Base-by-base conservation (phyloP, 2,113 vertebrate species). In the Anoplopoma fimbria region DNA sequence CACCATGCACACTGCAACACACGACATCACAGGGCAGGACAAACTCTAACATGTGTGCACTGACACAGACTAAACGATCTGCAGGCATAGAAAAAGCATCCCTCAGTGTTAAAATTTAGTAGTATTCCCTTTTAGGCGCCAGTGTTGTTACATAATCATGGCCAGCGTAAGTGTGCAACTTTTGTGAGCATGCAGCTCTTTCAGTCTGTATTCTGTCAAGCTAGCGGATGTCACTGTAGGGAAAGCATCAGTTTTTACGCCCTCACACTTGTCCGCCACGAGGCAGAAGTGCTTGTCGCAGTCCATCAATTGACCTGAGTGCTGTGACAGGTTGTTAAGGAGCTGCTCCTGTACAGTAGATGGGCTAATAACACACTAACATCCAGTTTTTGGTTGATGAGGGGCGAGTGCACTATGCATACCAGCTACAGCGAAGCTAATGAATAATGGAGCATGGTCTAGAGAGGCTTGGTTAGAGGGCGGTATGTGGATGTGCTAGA, bases 381-480 rank as follows among this genome's bases (percentile, higher is more conserved):
- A 74, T 72, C 27, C 69, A 77, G 81, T 84, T 67, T 27, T 62
- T 53, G 79, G 68, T 34, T 71, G 36, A 47, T 58, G 69, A 88
- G 49, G 60, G 81, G 64, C 23, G 15, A 85, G 71, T 74, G 77
- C 68, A 70, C 72, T 71, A 27, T 74, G 86, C 49, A n/a, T n/a
- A n/a, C n/a, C n/a, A n/a, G n/a, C n/a, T n/a, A n/a, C n/a, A 85
- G 86, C 15, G 9, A 15, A 57, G 38, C 73, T 75, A 49, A 87
- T 94, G 73, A 93, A 93, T 94, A 94, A 92, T 92, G 77, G 82
- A 92, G 82, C 49, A 21, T 51, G 75, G 40, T 87, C 91, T 81
- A 72, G 68, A 82, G 75, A 78, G 78, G 68, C 79, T 40, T 58
- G 69, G 84, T 88, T 83, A 69, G 82, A 64, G 78, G 47, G 65